Evolutionary conservation across 2,797 vertebrate genomes (phyloP), one percentile per base, ranked within the genome.

Genomic region (Pseudomugil gertrudae): DNA sequence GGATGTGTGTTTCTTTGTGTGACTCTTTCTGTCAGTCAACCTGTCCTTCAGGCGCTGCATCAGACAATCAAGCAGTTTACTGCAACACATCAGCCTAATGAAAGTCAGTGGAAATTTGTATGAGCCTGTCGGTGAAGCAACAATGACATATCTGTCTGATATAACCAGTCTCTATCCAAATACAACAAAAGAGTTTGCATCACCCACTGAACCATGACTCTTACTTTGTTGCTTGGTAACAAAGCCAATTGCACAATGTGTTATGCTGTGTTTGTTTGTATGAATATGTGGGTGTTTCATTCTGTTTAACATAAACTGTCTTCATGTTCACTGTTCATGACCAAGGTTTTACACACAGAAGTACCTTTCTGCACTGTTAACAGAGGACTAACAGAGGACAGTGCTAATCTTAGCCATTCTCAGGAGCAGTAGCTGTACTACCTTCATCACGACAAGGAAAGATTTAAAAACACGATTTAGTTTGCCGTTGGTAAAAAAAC

Each of bases 171-270:
- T 76, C 58, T 74, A 73, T 87, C 70, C 76, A 80, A 80, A 69
- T 5, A 64, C 52, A 78, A 75, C 80, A 74, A 77, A 69, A 71
- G 50, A 35, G 54, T 72, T 78, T 62, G 57, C 52, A 73, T 80
- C 72, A 43, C 66, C 58, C 61, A 21, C 57, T 81, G 67, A 81
- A 77, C 53, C 61, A 13, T 72, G 55, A 58, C 70, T 84, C n/a
- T 11, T 47, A 33, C 72, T 76, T 66, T 81, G 86, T 88, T 88
- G 80, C 88, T 64, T 79, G 61, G 83, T 57, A 84, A 90, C 87
- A 75, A 79, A 74, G 68, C n/a, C 57, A 57, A 57, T 50, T 72
- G 50, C 38, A 27, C 69, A 52, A 32, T 35, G 47, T 60, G 40
- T 33, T 51, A 27, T 35, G 63, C 29, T 69, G 23, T 67, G 23